These are phyloP conservation scores for Cephus nigrinus DNA, from an alignment of 2,888 invertebrate species.

Conservation along the genomic window DNA sequence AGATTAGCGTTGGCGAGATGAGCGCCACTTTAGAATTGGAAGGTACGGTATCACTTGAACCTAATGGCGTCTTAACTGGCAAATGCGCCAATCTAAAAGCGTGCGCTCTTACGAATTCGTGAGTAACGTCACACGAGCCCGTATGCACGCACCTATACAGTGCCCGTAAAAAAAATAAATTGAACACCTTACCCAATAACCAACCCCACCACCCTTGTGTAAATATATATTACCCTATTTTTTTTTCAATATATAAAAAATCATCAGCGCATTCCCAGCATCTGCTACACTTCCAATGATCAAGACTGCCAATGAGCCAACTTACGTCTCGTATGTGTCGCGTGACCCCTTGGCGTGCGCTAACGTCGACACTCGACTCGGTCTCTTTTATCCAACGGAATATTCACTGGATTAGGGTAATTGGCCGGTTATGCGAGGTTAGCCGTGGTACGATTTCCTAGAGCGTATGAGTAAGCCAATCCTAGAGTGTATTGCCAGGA, in stretches of 20 bases:
- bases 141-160: no score
- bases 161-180: not conserved
- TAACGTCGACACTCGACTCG: conserved; percentile 3
- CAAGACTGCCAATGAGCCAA: not conserved
- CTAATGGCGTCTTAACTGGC: not conserved
- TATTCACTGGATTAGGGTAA: conserved; percentile 65
- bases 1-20: not conserved
- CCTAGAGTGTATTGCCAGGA: conserved; percentile 4
- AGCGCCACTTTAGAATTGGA: not conserved
- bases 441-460: conserved; percentile 11
- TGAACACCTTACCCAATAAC: not conserved
- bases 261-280: not conserved
- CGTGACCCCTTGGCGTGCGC: not conserved
- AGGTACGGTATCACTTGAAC: not conserved
- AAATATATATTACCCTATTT: not conserved
- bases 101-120: not conserved
- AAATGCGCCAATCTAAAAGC: not conserved
- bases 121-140: not conserved
- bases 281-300: not conserved
- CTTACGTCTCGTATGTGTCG: not conserved
- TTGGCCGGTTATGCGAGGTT: conserved; percentile 51
- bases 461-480: conserved; percentile 24
- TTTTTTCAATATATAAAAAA: not conserved
- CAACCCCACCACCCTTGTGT: not conserved
- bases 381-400: conserved; percentile 53